Percentiles rank a stretch among this genome's conserved stretches.
These are phyloP conservation scores for Polyergus mexicanus DNA, from an alignment of 1,140 invertebrate species.

Conservation along the genomic window DNA sequence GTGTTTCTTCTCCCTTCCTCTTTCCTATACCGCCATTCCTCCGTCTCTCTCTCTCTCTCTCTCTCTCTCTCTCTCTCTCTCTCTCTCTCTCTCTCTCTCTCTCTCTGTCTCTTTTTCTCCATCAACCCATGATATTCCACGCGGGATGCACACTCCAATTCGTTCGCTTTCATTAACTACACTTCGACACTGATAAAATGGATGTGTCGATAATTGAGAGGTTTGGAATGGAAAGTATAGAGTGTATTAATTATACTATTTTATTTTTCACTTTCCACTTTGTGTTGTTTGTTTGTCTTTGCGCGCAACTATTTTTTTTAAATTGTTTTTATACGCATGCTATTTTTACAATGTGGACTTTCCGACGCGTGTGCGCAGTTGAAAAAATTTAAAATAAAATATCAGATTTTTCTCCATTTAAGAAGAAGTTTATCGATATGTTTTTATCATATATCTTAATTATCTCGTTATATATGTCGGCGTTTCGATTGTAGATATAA, in stretches of 20 bases:
- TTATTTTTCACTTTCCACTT: constrained; percentile 4
- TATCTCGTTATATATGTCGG: neutral
- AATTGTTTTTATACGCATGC: neutral
- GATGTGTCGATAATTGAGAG: constrained; percentile 42
- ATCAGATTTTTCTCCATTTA: too few relatives aligned
- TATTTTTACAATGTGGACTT: neutral
- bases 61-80: too few relatives aligned
- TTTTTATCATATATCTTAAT: neutral
- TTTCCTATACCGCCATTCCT: too few relatives aligned
- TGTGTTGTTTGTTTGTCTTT: neutral
- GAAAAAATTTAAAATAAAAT: neutral
- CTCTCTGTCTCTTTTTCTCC: neutral
- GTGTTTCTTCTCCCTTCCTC: neutral
- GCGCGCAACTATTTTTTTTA: constrained; percentile 29
- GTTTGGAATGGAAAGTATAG: constrained; percentile 28
- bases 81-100: neutral
- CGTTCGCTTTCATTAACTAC: constrained; percentile 57
- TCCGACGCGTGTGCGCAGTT: neutral
- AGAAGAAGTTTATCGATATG: neutral
- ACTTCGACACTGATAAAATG: constrained; percentile 56
- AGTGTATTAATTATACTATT: constrained; percentile 58
- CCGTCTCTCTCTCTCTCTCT: neutral
- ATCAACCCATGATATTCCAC: neutral
- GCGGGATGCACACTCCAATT: constrained; percentile 20
- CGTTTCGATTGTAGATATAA: neutral